Evolutionary conservation across 1,140 invertebrate genomes (phyloP), one percentile per base, ranked within the genome.

Genomic region (Eriocheir sinensis): DNA sequence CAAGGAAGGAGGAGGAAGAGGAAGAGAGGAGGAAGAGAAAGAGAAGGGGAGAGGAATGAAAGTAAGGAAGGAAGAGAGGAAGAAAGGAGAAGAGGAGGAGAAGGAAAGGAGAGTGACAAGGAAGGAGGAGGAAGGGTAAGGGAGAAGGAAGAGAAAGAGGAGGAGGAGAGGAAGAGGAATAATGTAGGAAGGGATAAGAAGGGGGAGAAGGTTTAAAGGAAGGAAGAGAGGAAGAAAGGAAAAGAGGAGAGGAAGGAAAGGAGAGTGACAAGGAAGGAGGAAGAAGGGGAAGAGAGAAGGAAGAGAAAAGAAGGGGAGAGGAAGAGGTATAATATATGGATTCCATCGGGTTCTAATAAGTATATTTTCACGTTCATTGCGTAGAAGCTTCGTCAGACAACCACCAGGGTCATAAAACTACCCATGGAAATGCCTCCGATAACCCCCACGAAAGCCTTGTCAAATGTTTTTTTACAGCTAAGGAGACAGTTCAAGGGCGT

Each of bases 241-340:
- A 44, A 38, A 44, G 89, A 90, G 89, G 53, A 44, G n/a, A 44
- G 38, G 89, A 44, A 38, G 38, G 89, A 90, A 44, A 90, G 89
- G n/a, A 44, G 38, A 27, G 38, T 38, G 53, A 44, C n/a, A 38
- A 90, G 89, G 38, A 27, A 44, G 89, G 53, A 44, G 38, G 40
- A 44, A 38, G n/a, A 27, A 9, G 89, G 17, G 48, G 40, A 90
- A 34, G n/a, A 34, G 34, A 34, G 40, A 86, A 36, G n/a, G 15
- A 30, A 34, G 89, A 12, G 32, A 9, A 91, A 30, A 32, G 27
- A 91, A n/a, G 48, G n/a, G 30, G 44, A 72, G 41, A 32, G 48
- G 0, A 34, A 34, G 89, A 12, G 12, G 44, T n/a, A 34, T 30
- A 27, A 90, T 3, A 48, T 21, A 48, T 30, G 89, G n/a, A n/a